Evolutionary conservation across 92 coral and sea anemone genomes (phyloP), one percentile per base, ranked within the genome.

Genomic region (Porites lobata): DNA sequence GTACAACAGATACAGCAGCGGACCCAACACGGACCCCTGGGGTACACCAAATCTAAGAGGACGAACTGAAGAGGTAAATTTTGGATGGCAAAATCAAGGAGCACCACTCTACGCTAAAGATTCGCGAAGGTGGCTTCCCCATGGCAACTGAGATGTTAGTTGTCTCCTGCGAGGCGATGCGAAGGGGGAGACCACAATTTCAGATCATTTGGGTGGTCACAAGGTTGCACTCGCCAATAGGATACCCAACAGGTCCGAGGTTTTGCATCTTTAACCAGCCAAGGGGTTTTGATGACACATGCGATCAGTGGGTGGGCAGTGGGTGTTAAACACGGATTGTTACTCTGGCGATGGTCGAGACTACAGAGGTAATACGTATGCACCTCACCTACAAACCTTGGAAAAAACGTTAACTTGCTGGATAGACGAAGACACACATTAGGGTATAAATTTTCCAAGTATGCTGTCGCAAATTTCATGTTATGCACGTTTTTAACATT

Each of bases 221-320:
- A 38, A 82, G 96, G 83, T 87, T 97, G 26, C 98, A 95, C 59
- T 97, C 98, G 1, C 99, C 99, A 0, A 51, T 97, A 67, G 99
- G 99, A 1, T 97, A 94, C 56, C 97, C 98, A 7, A 97, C 99
- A 14, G 99, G 95, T 72, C 99, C 99, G 14, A 84, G 89, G 11
- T 51, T 95, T 14, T 97, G 99, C 53, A 83, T 59, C n/a, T 95
- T 72, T 80, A 92, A 75, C 26, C 0, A 0, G 0, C 1, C 13
- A 13, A 72, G 50, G n/a, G 13, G 8, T 7, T 7, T 9, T 5
- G 2, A 1, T 2, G 7, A 1, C 12, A n/a, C 56, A 9, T 97
- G 99, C 66, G 76, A 79, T 13, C 80, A 87, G n/a, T n/a, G n/a
- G n/a, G n/a, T n/a, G n/a, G n/a, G n/a, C n/a, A 87, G 79, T 92